A percentile compares a stretch with the other conserved stretches of the same genome.
These are phyloP conservation scores for Struthidea cinerea DNA, from an alignment of 2,113 vertebrate genomes.

Conservation along the genomic window DNA sequence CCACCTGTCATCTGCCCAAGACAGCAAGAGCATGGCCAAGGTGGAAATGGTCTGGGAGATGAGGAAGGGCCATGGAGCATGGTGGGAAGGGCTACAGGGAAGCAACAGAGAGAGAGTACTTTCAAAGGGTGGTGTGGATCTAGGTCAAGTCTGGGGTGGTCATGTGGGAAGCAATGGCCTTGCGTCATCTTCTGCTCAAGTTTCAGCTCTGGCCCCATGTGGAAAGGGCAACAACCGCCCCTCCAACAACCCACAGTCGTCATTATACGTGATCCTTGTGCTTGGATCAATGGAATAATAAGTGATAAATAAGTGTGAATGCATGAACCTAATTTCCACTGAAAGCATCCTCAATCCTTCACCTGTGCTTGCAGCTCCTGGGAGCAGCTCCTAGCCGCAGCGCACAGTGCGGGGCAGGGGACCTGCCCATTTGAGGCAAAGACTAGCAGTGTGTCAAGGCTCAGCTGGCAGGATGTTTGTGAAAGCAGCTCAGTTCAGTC, in stretches of 20 bases:
- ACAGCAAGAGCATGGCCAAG: background rate
- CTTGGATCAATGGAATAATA: background rate
- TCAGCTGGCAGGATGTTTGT: slow-evolving; percentile 31
- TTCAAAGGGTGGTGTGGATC: background rate
- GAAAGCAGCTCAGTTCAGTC: slow-evolving; percentile 24
- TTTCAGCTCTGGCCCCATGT: background rate
- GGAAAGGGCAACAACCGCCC: background rate
- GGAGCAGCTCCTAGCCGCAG: rapidly evolving
- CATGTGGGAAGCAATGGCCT: background rate
- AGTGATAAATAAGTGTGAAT: background rate
- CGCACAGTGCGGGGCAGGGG: rapidly evolving
- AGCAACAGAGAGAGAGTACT: background rate
- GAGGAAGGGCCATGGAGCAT: rapidly evolving
- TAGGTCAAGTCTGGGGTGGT: rapidly evolving
- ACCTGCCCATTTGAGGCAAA: slow-evolving; percentile 30
- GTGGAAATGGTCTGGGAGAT: background rate
- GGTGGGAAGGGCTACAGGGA: background rate
- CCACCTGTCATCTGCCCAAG: background rate
- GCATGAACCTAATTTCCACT: background rate
- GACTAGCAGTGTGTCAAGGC: background rate
- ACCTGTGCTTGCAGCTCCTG: background rate
- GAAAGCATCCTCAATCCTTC: background rate
- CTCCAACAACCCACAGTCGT: background rate
- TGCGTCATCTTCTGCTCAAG: background rate
- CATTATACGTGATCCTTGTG: background rate